Base-by-base conservation (phyloP, 2,797 vertebrate species). In the Enteromius treurensis region DNA sequence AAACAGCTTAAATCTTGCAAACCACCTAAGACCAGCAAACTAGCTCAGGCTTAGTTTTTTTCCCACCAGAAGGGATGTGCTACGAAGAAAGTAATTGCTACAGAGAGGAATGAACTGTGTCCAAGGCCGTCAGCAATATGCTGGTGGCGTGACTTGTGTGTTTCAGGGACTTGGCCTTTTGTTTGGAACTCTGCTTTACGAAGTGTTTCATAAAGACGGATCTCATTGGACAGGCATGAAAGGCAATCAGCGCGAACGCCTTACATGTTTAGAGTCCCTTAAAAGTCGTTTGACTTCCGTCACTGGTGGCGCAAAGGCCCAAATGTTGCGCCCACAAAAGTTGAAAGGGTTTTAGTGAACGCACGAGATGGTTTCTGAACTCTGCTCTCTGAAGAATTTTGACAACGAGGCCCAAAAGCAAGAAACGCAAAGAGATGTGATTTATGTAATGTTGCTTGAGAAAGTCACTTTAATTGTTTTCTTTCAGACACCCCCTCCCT, bases 131-230 rank as follows among this genome's bases (percentile, higher is more conserved):
- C 68, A 65, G 75, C 74, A 85, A 84, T 86, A 32, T 49, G 83
- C 71, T 58, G 51, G 62, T 80, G 78, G 62, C 64, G 53, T 82
- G 84, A 80, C 76, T 88, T 65, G 82, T 77, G 73, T 75, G 85
- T 71, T 65, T 70, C 19, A 51, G 69, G 81, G 80, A 84, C 84
- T 77, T 84, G 84, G 86, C 78, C 75, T 78, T 83, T 75, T 64
- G 79, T 84, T 84, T 84, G 84, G 79, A 86, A 74, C 58, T 67
- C 78, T 84, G 83, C 76, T 84, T 89, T 88, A 86, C 86, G 88
- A 89, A 90, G 89, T 89, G 89, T 90, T 90, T 90, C 89, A 90
- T 90, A 89, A 89, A 90, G 85, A 86, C 84, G 81, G 81, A 80
- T 85, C 85, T 86, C 85, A 76, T 84, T 86, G 84, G 85, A 88